A percentile compares a stretch with the other conserved stretches of the same genome.
Evolutionary conservation across 2,888 invertebrate genomes (phyloP).

Genomic region (Agapostemon virescens): DNA sequence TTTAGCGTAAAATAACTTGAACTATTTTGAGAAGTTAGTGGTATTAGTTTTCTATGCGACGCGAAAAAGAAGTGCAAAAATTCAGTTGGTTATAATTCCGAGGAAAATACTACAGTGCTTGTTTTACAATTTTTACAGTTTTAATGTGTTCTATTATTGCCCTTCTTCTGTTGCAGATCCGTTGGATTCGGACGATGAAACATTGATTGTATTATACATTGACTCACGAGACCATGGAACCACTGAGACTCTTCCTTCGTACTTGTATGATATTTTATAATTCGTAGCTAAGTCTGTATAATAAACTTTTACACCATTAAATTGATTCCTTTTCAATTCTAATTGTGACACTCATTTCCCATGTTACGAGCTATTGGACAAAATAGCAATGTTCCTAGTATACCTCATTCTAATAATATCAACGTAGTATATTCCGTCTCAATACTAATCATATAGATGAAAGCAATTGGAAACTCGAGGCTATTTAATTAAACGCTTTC

Average conservation of each 20-base stretch:
- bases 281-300: constrained; percentile 10
- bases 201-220: neutral
- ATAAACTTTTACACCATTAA: constrained; percentile 35
- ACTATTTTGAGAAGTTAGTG: no score
- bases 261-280: constrained; percentile 6
- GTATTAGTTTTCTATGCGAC: no score
- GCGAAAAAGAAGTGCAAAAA: no score
- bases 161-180: constrained; percentile 37
- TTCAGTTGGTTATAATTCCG: neutral
- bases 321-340: neutral
- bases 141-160: neutral
- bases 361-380: no score
- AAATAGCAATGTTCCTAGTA: no score
- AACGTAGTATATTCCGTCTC: no score
- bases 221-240: neutral
- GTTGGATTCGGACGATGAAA: constrained; percentile 52
- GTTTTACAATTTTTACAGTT: neutral
- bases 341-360: neutral
- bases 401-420: no score
- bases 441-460: no score
- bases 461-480: no score
- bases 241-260: neutral
- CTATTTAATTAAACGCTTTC: no score
- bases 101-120: neutral
- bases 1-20: no score